phyloP scores from a whole-genome alignment of 1,140 invertebrate genomes.

The Latrodectus geometricus region DNA sequence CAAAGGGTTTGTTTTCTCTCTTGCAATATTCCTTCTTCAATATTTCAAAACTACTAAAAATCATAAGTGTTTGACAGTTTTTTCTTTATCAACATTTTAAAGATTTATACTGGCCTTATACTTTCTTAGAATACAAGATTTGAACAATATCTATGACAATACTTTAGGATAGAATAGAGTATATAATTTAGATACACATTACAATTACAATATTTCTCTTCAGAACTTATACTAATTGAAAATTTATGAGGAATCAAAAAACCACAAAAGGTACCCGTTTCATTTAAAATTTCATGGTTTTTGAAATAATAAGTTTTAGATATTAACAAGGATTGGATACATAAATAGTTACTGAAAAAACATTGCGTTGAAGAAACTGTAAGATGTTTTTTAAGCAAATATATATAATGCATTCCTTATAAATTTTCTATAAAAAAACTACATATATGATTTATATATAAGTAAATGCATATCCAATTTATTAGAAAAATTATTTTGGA shows the following conservation, averaged over 20 bases:
- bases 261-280: neutral
- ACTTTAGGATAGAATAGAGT: neutral
- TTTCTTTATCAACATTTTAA: neutral
- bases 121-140: slow-evolving; percentile 49
- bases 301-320: neutral
- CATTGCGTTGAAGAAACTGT: neutral
- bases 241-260: neutral
- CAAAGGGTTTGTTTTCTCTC: slow-evolving; percentile 32
- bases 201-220: neutral
- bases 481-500: neutral
- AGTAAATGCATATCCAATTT: neutral
- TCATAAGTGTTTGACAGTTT: neutral
- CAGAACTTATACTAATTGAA: neutral
- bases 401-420: neutral
- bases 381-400: neutral
- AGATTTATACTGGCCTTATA: slow-evolving; percentile 20
- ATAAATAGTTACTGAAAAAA: too few species aligned
- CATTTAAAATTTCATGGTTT: neutral
- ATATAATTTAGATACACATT: neutral
- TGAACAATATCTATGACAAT: slow-evolving; percentile 1
- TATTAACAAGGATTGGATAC: neutral
- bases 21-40: neutral
- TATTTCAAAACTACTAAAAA: neutral
- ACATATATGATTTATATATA: neutral
- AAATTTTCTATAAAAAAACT: neutral